phyloP scores from a whole-genome alignment of 2,888 invertebrate species.

The Melanostoma scalare region DNA sequence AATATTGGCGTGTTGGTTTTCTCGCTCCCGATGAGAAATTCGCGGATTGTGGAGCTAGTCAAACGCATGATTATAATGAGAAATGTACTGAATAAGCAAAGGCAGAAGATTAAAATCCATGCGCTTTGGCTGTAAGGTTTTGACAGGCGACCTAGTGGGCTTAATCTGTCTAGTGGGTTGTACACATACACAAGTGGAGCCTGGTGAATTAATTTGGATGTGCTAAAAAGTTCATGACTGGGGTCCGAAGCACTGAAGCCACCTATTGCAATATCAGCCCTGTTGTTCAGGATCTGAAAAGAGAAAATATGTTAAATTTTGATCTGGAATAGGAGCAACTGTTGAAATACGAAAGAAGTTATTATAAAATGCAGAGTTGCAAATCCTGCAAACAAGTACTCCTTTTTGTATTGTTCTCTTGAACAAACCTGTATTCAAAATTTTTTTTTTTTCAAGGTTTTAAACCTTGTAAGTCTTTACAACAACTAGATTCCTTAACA shows the following conservation, averaged over 20 bases:
- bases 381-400: no score
- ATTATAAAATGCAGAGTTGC: no score
- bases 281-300: slow-evolving; percentile 72
- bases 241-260: slow-evolving; percentile 75
- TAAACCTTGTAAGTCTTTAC: no score
- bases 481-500: no score
- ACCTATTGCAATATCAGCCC: slow-evolving; percentile 77
- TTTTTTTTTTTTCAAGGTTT: no score
- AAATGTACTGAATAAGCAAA: background rate
- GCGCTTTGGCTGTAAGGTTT: slow-evolving; percentile 74
- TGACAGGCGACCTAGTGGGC: slow-evolving; percentile 73
- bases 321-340: no score
- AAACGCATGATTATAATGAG: slow-evolving; percentile 7
- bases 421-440: no score
- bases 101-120: slow-evolving; percentile 73
- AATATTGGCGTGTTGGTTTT: slow-evolving; percentile 70
- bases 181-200: slow-evolving; percentile 74
- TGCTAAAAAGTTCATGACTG: slow-evolving; percentile 72
- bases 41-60: background rate
- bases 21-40: slow-evolving; percentile 66
- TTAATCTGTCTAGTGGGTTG: slow-evolving; percentile 58
- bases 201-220: slow-evolving; percentile 75
- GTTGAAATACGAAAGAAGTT: no score
- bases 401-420: no score
- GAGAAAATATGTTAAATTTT: background rate